Conservation (phyloP, 2,113 vertebrate genomes). For the Macquaria australasica region DNA sequence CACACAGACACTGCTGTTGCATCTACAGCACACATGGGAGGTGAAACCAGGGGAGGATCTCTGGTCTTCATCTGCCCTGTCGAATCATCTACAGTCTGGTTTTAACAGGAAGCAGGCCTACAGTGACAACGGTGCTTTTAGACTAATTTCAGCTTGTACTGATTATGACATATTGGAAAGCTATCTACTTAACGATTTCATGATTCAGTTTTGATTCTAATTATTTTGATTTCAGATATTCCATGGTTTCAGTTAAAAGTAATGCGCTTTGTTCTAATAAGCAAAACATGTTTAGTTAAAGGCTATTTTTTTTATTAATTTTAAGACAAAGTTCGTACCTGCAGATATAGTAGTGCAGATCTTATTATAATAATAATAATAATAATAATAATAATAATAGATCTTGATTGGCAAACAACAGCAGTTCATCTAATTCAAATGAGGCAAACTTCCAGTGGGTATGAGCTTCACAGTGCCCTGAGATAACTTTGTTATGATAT, state of each 20-base stretch:
- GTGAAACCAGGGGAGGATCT: slow-evolving; percentile 61
- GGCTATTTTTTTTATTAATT: not conserved
- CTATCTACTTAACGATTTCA: not conserved
- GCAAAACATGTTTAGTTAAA: not conserved
- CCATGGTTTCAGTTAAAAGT: not conserved
- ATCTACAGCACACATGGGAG: slow-evolving; percentile 21
- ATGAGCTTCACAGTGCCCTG: not conserved
- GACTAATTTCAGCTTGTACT: not conserved
- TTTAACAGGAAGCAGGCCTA: slow-evolving; percentile 36
- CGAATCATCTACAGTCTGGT: slow-evolving; percentile 6
- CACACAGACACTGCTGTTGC: slow-evolving; percentile 59
- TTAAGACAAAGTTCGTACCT: not conserved
- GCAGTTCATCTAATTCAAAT: not conserved
- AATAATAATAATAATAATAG: too few relatives aligned
- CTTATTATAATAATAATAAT: too few relatives aligned
- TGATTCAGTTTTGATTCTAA: not conserved
- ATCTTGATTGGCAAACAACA: not conserved
- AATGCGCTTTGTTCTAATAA: not conserved
- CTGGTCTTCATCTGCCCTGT: slow-evolving; percentile 52
- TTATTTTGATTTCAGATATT: not conserved
- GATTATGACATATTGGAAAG: not conserved
- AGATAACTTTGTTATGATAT: too few relatives aligned
- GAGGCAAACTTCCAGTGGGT: not conserved
- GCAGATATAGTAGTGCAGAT: not conserved
- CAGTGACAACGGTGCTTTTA: not conserved